These are phyloP conservation scores for Battus philenor DNA, from an alignment of 1,140 invertebrate genomes.

Conservation along the genomic window DNA sequence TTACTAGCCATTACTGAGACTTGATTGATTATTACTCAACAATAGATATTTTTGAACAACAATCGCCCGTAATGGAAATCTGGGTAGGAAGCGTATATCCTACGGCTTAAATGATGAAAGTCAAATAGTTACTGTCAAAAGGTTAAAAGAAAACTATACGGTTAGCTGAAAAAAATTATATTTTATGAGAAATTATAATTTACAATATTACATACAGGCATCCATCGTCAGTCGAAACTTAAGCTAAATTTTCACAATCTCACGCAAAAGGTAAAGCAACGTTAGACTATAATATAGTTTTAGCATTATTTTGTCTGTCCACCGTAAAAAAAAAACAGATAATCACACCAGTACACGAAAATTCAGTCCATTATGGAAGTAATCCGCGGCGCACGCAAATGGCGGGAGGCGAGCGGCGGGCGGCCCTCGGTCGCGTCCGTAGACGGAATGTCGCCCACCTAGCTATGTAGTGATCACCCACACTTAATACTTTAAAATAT, in stretches of 20 bases:
- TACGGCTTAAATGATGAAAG: too few relatives aligned
- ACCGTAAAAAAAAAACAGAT: conserved; percentile 64
- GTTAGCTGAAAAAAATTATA: conserved; percentile 78
- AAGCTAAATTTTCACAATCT: conserved; percentile 77
- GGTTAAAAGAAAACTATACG: too few relatives aligned
- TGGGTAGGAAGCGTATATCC: too few relatives aligned
- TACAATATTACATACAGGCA: conserved; percentile 77
- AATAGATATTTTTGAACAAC: too few relatives aligned
- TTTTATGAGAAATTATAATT: conserved; percentile 79
- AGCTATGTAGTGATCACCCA: neutral
- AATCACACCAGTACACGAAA: conserved; percentile 53
- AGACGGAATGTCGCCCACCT: neutral
- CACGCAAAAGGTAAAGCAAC: conserved; percentile 77
- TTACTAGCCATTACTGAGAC: too few relatives aligned
- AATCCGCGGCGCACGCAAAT: too few relatives aligned
- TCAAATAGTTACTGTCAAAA: too few relatives aligned
- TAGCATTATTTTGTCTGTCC: conserved; percentile 75
- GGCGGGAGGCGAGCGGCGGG: neutral
- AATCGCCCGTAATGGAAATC: too few relatives aligned
- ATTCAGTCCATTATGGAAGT: conserved; percentile 58
- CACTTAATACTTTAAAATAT: conserved; percentile 14
- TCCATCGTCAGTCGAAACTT: conserved; percentile 77
- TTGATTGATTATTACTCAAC: too few relatives aligned
- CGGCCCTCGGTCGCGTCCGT: conserved; percentile 1
- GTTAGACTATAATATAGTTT: conserved; percentile 77